A percentile compares a stretch with the other conserved stretches of the same genome.
Evolutionary conservation across 2,888 invertebrate genomes (phyloP).

Genomic region (Cabera pusaria): DNA sequence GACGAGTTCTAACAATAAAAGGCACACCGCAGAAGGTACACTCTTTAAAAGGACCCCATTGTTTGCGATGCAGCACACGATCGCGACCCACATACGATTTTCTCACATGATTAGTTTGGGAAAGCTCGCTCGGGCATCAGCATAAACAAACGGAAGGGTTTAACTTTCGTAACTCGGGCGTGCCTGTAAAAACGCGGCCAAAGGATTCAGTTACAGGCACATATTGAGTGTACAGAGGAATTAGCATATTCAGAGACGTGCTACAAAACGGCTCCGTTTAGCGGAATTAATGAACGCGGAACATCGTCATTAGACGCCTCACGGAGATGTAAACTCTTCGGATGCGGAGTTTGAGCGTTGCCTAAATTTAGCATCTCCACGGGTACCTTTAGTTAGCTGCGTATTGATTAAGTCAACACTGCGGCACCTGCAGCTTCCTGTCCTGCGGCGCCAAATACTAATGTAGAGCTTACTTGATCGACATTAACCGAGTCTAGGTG

Average conservation of each 20-base stretch:
- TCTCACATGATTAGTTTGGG: conserved; percentile 35
- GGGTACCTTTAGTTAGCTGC: conserved; percentile 33
- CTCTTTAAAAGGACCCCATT: conserved; percentile 32
- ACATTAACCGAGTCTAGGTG: no score
- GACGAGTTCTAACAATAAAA: conserved; percentile 33
- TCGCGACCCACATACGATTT: conserved; percentile 34
- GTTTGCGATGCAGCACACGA: conserved; percentile 34
- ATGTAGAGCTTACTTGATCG: conserved; percentile 31
- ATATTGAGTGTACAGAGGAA: conserved; percentile 75
- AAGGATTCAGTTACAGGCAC: conserved; percentile 58
- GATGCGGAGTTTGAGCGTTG: conserved; percentile 40
- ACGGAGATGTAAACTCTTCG: conserved; percentile 51
- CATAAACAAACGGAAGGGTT: conserved; percentile 62
- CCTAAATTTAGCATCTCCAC: conserved; percentile 60
- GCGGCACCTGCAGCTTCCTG: conserved; percentile 32
- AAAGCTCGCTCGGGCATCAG: conserved; percentile 40
- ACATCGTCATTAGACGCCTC: conserved; percentile 73
- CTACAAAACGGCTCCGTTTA: conserved; percentile 63
- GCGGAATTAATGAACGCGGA: conserved; percentile 71
- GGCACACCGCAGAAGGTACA: conserved; percentile 26
- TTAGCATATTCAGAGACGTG: conserved; percentile 79
- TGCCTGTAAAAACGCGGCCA: conserved; percentile 59
- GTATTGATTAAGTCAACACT: conserved; percentile 53
- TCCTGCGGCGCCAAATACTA: conserved; percentile 32
- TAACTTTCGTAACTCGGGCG: conserved; percentile 54